Base-by-base conservation (phyloP, 2,113 vertebrate species). In the Pangasianodon gigas region DNA sequence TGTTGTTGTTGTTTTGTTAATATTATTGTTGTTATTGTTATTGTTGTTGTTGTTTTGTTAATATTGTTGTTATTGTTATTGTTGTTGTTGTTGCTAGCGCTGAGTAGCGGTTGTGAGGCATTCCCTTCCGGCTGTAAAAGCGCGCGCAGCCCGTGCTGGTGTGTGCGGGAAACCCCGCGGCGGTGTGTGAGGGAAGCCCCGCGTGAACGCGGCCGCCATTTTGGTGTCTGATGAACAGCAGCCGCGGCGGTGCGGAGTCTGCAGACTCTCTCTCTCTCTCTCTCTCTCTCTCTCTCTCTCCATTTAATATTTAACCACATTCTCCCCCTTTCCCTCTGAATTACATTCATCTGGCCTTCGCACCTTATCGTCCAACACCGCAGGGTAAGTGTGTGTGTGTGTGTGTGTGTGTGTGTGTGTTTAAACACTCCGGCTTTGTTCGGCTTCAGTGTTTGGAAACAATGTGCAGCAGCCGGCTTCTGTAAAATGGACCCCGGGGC, bases 161-260 rank as follows among this genome's bases (percentile, higher is more conserved):
- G 44, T 13, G 84, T 18, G 13, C 77, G 56, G 29, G 74, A 89
- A 89, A 91, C 90, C 90, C 90, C 90, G 62, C 83, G 16, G 69
- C 16, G 52, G 54, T 83, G 81, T 81, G 79, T 21, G 81, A 24
- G 85, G 46, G 69, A 67, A 77, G 32, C 84, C 65, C 67, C 85
- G 65, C 92, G 93, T 94, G 93, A 94, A 89, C 90, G 89, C 95
- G 1, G 86, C 62, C 85, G 96, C 96, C 96, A 97, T 98, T 97
- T 98, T 98, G 60, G 84, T 69, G 46, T 69, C 19, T 81, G 51
- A 52, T 52, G 79, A 6, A 7, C 44, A 80, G 77, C 7, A 80
- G 77, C 24, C 18, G 80, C 14, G 7, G 26, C 2, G 51, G 14
- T 18, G 80, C 29, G 80, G 80, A 82, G 84, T 85, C 60, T 85